Conservation (phyloP, 2,797 vertebrate species). For the Lateolabrax maculatus region DNA sequence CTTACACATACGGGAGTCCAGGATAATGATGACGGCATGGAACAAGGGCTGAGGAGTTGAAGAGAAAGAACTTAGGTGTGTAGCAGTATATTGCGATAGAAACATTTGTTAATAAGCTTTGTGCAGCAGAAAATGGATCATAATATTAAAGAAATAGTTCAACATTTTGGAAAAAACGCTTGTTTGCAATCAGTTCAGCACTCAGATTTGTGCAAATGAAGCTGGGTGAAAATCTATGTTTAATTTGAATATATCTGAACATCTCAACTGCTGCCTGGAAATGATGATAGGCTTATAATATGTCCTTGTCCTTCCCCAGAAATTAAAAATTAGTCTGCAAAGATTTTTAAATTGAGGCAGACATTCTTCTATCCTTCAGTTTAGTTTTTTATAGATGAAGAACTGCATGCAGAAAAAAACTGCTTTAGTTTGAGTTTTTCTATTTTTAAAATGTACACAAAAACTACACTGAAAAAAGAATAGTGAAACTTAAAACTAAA, state of each 20-base stretch:
- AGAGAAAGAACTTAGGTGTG: neutral
- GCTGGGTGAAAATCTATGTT: neutral
- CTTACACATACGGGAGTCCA: constrained; percentile 16
- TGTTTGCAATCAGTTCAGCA: neutral
- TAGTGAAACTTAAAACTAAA: too few relatives aligned
- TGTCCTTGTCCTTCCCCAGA: neutral
- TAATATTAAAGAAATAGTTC: neutral
- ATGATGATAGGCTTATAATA: neutral
- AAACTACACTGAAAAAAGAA: too few relatives aligned
- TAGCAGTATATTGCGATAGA: neutral
- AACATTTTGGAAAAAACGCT: neutral
- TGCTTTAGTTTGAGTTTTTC: neutral
- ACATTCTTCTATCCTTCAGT: neutral
- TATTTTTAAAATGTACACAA: neutral
- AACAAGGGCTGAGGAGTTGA: constrained; percentile 20
- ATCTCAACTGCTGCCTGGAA: neutral
- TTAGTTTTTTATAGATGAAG: neutral
- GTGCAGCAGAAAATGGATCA: neutral
- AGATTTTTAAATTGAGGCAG: neutral
- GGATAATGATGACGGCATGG: constrained; percentile 41
- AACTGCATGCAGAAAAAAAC: neutral
- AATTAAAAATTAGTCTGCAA: neutral
- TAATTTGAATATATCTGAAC: neutral
- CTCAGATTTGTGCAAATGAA: neutral
- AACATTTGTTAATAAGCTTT: neutral